phyloP scores from a whole-genome alignment of 2,888 invertebrate genomes.

The Agrochola lota region DNA sequence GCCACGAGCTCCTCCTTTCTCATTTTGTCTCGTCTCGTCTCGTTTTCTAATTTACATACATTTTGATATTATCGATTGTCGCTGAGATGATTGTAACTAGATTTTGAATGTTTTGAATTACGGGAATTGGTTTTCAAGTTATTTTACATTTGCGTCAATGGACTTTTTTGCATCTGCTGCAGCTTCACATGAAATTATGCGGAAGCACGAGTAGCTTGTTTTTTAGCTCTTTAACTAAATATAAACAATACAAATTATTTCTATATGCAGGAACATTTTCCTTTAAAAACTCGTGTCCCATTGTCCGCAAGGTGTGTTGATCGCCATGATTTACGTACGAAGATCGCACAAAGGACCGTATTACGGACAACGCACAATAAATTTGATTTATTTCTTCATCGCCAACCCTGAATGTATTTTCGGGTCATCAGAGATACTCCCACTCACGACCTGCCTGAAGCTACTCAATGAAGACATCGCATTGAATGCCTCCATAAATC shows the following conservation, averaged over 20 bases:
- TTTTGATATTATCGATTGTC: background rate
- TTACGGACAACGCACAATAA: conserved; percentile 82
- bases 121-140: background rate
- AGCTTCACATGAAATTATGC: background rate
- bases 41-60: background rate
- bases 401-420: conserved; percentile 81
- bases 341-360: conserved; percentile 79
- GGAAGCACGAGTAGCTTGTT: background rate
- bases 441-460: conserved; percentile 88
- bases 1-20: no score
- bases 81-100: background rate
- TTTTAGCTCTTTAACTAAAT: background rate
- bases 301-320: conserved; percentile 73
- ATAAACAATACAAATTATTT: conserved; percentile 1
- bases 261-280: conserved; percentile 10
- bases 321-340: conserved; percentile 80
- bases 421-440: conserved; percentile 84
- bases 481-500: conserved; percentile 87
- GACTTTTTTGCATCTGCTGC: background rate
- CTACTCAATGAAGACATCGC: conserved; percentile 86
- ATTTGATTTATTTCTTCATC: conserved; percentile 88
- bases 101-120: background rate
- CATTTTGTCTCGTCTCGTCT: no score
- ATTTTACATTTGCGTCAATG: background rate
- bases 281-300: conserved; percentile 46